phyloP scores from a whole-genome alignment of 2,797 vertebrate genomes.

The Anniella stebbinsi region DNA sequence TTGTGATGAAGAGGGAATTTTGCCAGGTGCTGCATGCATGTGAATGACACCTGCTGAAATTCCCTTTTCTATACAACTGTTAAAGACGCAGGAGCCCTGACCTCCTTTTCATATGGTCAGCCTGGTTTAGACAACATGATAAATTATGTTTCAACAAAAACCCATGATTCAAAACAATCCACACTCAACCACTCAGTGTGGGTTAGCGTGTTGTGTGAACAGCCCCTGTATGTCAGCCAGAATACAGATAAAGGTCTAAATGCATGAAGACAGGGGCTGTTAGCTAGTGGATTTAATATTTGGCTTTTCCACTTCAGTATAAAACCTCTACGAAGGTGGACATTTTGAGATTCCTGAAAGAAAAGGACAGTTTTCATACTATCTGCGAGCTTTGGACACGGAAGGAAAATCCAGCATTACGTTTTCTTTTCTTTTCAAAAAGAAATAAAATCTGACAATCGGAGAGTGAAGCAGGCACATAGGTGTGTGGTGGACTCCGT shows the following conservation, averaged over 20 bases:
- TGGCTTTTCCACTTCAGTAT: background rate
- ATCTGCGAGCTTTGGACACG: background rate
- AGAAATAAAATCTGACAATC: background rate
- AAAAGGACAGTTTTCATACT: background rate
- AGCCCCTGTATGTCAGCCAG: too few relatives aligned
- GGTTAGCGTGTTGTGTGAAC: too few relatives aligned
- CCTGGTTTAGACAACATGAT: too few relatives aligned
- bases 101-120: too few relatives aligned
- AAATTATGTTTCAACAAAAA: too few relatives aligned
- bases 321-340: background rate
- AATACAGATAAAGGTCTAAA: background rate
- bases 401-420: background rate
- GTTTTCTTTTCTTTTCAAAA: background rate
- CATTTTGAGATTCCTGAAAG: background rate
- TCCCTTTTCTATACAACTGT: too few relatives aligned
- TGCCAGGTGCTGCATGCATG: too few relatives aligned
- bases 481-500: background rate
- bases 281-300: background rate
- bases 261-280: background rate
- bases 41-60: too few relatives aligned
- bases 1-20: too few relatives aligned
- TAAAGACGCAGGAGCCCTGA: too few relatives aligned
- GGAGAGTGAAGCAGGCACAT: background rate
- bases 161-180: too few relatives aligned
- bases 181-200: too few relatives aligned